A percentile compares a stretch with the other conserved stretches of the same genome.
phyloP scores from a whole-genome alignment of 2,797 vertebrate genomes.

The Thalassophryne amazonica region DNA sequence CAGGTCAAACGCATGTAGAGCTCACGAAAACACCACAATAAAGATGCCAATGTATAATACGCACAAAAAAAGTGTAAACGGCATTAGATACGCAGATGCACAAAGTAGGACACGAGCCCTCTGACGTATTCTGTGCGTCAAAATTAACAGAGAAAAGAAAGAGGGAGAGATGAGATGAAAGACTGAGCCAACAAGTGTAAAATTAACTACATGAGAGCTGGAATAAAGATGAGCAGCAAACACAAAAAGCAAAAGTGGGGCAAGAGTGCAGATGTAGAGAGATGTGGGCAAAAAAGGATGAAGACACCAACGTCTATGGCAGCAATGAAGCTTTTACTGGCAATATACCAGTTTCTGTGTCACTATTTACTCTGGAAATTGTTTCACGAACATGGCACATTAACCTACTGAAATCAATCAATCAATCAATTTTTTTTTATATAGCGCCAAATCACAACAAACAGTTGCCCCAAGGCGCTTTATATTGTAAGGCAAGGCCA shows the following conservation, averaged over 20 bases:
- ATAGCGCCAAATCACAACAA: too few relatives aligned
- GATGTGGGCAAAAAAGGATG: neutral
- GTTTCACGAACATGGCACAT: too few relatives aligned
- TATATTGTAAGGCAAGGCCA: too few relatives aligned
- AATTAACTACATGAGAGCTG: constrained; percentile 30
- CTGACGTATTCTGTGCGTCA: constrained; percentile 19
- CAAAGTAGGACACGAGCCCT: constrained; percentile 22
- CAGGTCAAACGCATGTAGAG: constrained; percentile 8
- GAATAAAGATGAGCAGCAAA: constrained; percentile 38
- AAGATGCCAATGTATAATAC: neutral
- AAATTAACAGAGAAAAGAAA: constrained; percentile 10
- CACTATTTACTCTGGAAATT: too few relatives aligned
- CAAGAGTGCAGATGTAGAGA: constrained; percentile 1
- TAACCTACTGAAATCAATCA: too few relatives aligned
- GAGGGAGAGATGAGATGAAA: constrained; percentile 12
- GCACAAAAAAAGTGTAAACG: constrained; percentile 5
- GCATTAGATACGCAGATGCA: constrained; percentile 9
- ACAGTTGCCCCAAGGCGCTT: too few relatives aligned
- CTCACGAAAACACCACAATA: neutral
- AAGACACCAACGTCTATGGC: too few relatives aligned
- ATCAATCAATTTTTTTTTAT: too few relatives aligned
- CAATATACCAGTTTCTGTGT: too few relatives aligned
- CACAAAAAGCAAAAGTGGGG: neutral
- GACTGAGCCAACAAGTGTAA: constrained; percentile 7
- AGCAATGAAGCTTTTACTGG: too few relatives aligned